A percentile compares a stretch with the other conserved stretches of the same genome.
phyloP scores from a whole-genome alignment of 2,888 invertebrate genomes.

The Zaprionus bogoriensis region DNA sequence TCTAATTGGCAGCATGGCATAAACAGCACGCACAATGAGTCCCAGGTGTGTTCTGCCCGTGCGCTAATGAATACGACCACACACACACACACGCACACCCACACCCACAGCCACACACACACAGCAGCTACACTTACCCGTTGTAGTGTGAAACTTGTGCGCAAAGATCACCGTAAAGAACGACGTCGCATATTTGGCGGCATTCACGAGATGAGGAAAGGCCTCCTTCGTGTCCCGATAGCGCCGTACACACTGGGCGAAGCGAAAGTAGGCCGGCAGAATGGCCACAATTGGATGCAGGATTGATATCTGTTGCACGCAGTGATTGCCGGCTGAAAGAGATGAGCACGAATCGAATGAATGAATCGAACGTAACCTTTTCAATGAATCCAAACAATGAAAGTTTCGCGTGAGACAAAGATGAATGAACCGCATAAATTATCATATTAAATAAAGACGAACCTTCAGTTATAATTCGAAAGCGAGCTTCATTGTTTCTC shows the following conservation, averaged over 20 bases:
- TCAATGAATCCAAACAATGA: not conserved
- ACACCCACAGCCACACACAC: not conserved
- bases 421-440: conserved; percentile 4
- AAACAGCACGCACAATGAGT: conserved; percentile 51
- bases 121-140: conserved; percentile 69
- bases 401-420: not conserved
- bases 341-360: conserved; percentile 1
- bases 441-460: not conserved
- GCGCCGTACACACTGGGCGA: conserved; percentile 92
- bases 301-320: conserved; percentile 84
- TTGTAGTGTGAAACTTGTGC: conserved; percentile 81
- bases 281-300: conserved; percentile 88
- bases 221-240: conserved; percentile 91
- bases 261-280: conserved; percentile 93
- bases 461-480: not conserved
- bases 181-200: conserved; percentile 94
- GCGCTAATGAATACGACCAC: not conserved
- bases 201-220: conserved; percentile 92
- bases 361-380: not conserved
- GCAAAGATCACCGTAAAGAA: conserved; percentile 92
- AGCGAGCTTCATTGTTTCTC: not conserved
- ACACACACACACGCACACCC: not conserved
- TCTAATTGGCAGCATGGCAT: conserved; percentile 55
- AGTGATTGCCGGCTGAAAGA: conserved; percentile 83
- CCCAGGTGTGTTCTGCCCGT: not conserved